Evolutionary conservation across 1,140 invertebrate genomes (phyloP).

Genomic region (Calephelis virginiensis): DNA sequence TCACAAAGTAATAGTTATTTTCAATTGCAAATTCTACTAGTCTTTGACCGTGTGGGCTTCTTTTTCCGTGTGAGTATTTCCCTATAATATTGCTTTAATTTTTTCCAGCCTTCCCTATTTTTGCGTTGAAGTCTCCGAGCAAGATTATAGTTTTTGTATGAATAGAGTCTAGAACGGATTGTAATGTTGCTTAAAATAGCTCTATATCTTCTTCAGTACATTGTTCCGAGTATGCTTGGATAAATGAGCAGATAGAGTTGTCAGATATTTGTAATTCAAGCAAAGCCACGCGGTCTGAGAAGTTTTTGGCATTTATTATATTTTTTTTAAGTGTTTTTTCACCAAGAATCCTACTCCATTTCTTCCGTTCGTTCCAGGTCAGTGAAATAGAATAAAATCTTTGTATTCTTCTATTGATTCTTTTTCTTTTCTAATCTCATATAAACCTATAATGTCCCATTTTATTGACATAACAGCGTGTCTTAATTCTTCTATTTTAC

Average conservation of each 20-base stretch:
- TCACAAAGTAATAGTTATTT: too few relatives aligned
- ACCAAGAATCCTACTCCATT: constrained; percentile 35
- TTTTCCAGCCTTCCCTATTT: too few relatives aligned
- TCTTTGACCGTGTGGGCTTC: too few relatives aligned
- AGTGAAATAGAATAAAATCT: constrained; percentile 30
- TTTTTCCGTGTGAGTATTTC: too few relatives aligned
- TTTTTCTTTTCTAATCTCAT: constrained; percentile 29
- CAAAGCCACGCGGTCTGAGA: neutral
- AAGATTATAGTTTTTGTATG: too few relatives aligned
- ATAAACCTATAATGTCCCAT: constrained; percentile 32
- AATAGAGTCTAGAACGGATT: too few relatives aligned
- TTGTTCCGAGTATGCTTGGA: constrained; percentile 27
- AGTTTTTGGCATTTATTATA: constrained; percentile 22
- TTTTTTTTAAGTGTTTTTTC: constrained; percentile 28
- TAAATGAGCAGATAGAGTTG: constrained; percentile 13
- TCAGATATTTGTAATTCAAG: constrained; percentile 25
- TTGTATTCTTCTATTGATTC: constrained; percentile 31
- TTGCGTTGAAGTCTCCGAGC: too few relatives aligned
- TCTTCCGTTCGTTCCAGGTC: constrained; percentile 23
- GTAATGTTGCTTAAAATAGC: too few relatives aligned
- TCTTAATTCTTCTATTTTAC: constrained; percentile 25
- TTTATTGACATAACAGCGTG: constrained; percentile 27
- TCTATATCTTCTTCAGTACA: constrained; percentile 11
- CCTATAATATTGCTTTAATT: too few relatives aligned
- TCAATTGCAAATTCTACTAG: too few relatives aligned